Percentiles rank a stretch among this genome's conserved stretches.
Evolutionary conservation across 2,113 vertebrate species (phyloP).

Genomic region (Coptodon bakossiorum): DNA sequence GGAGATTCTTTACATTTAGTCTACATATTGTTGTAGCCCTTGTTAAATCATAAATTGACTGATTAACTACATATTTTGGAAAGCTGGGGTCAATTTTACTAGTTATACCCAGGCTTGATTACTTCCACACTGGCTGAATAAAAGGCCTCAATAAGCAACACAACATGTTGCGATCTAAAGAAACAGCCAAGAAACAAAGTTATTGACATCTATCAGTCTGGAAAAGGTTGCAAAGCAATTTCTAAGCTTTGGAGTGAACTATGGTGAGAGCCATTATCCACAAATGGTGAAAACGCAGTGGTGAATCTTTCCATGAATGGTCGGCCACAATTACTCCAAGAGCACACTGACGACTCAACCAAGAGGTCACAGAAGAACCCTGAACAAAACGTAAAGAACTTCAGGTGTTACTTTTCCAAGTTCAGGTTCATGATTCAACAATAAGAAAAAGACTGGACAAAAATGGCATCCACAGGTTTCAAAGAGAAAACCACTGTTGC

Average conservation of each 20-base stretch:
- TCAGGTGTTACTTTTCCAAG: background rate
- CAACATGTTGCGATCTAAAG: background rate
- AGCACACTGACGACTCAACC: background rate
- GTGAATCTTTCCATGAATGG: background rate
- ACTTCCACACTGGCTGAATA: background rate
- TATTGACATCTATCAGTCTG: background rate
- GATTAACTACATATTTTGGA: background rate
- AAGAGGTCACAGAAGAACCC: background rate
- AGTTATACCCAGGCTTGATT: background rate
- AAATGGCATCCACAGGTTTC: background rate
- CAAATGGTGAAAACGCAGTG: background rate
- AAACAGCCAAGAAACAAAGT: background rate
- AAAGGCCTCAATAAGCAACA: background rate
- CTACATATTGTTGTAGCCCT: background rate
- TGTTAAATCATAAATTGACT: background rate
- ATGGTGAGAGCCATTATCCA: background rate
- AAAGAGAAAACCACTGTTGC: background rate
- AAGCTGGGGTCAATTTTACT: background rate
- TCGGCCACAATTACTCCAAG: background rate
- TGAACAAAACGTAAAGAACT: background rate
- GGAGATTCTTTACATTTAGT: background rate
- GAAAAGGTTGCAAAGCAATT: background rate
- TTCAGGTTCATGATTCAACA: background rate
- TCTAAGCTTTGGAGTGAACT: background rate
- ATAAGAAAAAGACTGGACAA: background rate